Base-by-base conservation (phyloP, 2,888 invertebrate genomes). In the Drosophila colorata region DNA sequence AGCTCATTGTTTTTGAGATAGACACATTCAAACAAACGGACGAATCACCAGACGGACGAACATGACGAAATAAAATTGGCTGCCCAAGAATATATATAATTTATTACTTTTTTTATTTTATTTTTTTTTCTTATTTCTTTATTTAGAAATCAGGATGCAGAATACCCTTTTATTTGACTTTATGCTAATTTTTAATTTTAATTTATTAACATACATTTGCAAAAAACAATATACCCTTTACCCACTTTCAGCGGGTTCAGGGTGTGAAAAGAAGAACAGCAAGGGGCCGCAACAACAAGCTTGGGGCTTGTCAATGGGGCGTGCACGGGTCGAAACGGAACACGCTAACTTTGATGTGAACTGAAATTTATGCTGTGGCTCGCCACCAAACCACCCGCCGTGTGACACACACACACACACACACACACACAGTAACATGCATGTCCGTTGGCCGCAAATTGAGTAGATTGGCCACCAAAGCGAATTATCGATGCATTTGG, bases 401-500 rank as follows among this genome's bases (percentile, higher is more conserved):
- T 33, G 33, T 33, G 28, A 28, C 28, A 28, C 9, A 28, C 53
- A 71, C 28, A 44, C 48, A 57, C 48, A 38, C 40, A 43, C 33
- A 44, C 16, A 13, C 31, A 25, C 33, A 38, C 43, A 53, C 16
- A 31, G 28, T 41, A 20, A 38, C 28, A 56, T 49, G 66, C 60
- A 63, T 41, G 41, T 33, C 60, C 47, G 18, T 44, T 52, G 33
- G 40, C 58, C 64, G 57, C 65, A 70, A 78, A 86, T 74, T 69
- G 77, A 69, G 68, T 80, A 75, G 66, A 87, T 86, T 84, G 87
- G 79, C 75, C 84, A 57, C 84, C 80, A 78, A 80, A 70, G 88
- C 79, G 61, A 76, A 87, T 86, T 88, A 88, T 88, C 85, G 87
- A 88, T 88, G 88, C 88, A 83, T 70, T 80, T 69, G 74, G 86